phyloP scores from a whole-genome alignment of 37 sponge, comb jelly and placozoan genomes.

The Theonella swinhoei region DNA sequence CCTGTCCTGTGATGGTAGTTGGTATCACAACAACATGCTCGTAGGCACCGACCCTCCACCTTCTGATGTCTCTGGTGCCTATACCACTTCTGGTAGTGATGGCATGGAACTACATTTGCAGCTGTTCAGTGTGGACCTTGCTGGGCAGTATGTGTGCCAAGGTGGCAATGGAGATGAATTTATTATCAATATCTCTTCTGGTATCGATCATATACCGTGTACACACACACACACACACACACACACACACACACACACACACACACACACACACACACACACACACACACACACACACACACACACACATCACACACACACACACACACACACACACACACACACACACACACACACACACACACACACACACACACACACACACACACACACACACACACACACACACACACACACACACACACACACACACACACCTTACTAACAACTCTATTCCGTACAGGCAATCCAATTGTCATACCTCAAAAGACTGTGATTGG shows the following conservation, averaged over 20 bases:
- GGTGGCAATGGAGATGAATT: not conserved
- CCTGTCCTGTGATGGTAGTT: not conserved
- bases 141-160: slow-evolving; percentile 3
- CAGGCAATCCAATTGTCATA: not conserved
- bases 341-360: slow-evolving; percentile 16
- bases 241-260: slow-evolving; percentile 7
- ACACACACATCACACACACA: too few species aligned
- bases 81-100: not conserved
- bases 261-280: slow-evolving; percentile 26
- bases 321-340: not conserved
- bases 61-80: not conserved
- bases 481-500: not conserved
- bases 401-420: slow-evolving; percentile 71
- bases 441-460: not conserved
- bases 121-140: not conserved
- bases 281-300: slow-evolving; percentile 17
- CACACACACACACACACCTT: not conserved
- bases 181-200: not conserved
- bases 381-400: slow-evolving; percentile 47
- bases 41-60: not conserved
- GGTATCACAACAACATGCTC: not conserved
- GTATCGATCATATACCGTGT: not conserved
- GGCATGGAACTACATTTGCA: not conserved
- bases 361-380: slow-evolving; percentile 44
- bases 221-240: slow-evolving; percentile 20